Percentiles rank a stretch among this genome's conserved stretches.
These are phyloP conservation scores for Drosophila insularis DNA, from an alignment of 1,140 invertebrate genomes.

Conservation along the genomic window DNA sequence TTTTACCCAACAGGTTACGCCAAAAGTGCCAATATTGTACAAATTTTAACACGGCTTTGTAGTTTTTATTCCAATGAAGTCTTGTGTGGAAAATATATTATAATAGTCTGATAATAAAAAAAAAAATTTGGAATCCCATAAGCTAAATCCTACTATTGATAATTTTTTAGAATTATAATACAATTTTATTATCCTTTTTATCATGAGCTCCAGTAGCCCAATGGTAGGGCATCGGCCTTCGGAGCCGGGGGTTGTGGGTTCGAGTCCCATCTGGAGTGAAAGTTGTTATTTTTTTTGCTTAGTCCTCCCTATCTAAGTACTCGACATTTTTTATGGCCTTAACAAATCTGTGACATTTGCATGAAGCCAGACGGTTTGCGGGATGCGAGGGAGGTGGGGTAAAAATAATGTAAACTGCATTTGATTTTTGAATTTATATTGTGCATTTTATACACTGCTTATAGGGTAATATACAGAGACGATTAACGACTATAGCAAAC, in stretches of 20 bases:
- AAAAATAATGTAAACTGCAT: slow-evolving; percentile 22
- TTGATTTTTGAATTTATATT: slow-evolving; percentile 73
- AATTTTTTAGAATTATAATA: not conserved
- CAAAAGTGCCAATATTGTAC: too few relatives aligned
- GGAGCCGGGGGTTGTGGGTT: slow-evolving; percentile 3
- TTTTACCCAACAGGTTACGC: too few relatives aligned
- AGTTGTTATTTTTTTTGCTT: not conserved
- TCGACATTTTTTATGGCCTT: slow-evolving; percentile 31
- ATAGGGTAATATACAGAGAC: slow-evolving; percentile 49
- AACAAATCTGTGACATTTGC: slow-evolving; percentile 44
- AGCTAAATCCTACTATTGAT: too few relatives aligned
- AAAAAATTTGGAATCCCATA: too few relatives aligned
- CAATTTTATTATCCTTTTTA: not conserved
- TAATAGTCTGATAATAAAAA: too few relatives aligned
- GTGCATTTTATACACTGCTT: slow-evolving; percentile 66
- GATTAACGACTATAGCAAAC: slow-evolving; percentile 76
- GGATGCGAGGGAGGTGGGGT: not conserved
- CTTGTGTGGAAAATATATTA: too few relatives aligned
- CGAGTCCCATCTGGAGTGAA: slow-evolving; percentile 8
- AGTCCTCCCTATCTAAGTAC: slow-evolving; percentile 35
- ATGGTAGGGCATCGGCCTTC: slow-evolving; percentile 9
- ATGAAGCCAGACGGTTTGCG: not conserved
- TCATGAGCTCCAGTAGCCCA: slow-evolving; percentile 1
- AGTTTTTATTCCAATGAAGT: too few relatives aligned
- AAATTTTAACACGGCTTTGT: too few relatives aligned